Evolutionary conservation across 2,113 vertebrate species (phyloP), one percentile per base, ranked within the genome.

Genomic region (Mustela nigripes): DNA sequence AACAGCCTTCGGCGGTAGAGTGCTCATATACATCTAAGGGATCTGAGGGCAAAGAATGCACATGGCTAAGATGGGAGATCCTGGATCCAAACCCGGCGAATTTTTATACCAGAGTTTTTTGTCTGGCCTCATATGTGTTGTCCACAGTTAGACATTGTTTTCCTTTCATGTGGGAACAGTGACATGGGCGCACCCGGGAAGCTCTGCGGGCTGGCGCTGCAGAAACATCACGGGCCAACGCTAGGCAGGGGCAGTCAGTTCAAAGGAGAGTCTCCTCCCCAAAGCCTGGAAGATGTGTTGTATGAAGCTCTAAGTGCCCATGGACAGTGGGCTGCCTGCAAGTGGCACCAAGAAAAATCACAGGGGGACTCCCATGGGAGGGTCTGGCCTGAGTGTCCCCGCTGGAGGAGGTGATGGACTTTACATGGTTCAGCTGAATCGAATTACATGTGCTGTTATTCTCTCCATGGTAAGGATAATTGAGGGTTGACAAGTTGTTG

Each of bases 401-500:
- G 1, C n/a, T 82, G 89, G 80, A 2, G 36, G 50, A 67, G 48
- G n/a, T 63, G 69, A 60, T 48, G 80, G 56, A 18, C 67, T 39
- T 21, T 9, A 0, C n/a, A 5, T 19, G 26, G 7, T 22, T 89
- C 50, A 92, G 84, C 84, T 73, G 93, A 96, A 71, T 67, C 21
- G 16, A 48, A 36, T 95, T 94, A 73, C 67, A 80, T 95, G 36
- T 73, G 62, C 31, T 4, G 9, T 36, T 89, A 60, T 89, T 91
- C 63, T 81, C 14, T 91, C 71, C 71, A n/a, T 73, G 81, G 84
- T 88, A 90, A 73, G 79, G 88, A 36, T 89, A 94, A 78, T 89
- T 94, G 65, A 95, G 89, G 85, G 85, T 73, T 95, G 88, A 95
- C 84, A 94, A 63, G 76, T 91, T 94, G 83, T 87, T 36, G 19